Percentiles rank a stretch among this genome's conserved stretches.
phyloP scores from a whole-genome alignment of 2,113 vertebrate species.

The Pterocles burchelli region DNA sequence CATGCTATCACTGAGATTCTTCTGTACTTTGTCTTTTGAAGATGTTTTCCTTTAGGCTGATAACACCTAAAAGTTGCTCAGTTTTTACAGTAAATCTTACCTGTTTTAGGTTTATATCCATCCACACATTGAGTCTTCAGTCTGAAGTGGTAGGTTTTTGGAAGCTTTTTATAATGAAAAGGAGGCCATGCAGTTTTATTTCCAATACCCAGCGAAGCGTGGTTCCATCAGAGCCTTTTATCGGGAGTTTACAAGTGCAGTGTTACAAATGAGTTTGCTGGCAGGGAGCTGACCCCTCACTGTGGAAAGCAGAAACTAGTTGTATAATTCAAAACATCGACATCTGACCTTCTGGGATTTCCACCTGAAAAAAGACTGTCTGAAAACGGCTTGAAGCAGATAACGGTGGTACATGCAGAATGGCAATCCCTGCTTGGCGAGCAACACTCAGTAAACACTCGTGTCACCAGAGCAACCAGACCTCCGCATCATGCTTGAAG shows the following conservation, averaged over 20 bases:
- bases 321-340: slow-evolving; percentile 10
- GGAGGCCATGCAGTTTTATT: background rate
- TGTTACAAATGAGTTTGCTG: slow-evolving; percentile 51
- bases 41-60: background rate
- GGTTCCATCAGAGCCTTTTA: slow-evolving; percentile 36
- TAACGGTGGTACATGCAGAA: background rate
- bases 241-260: slow-evolving; percentile 34
- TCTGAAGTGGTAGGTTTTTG: background rate
- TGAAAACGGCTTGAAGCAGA: background rate
- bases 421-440: rapidly evolving
- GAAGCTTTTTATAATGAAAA: slow-evolving; percentile 9
- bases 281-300: slow-evolving; percentile 37
- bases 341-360: background rate
- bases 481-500: rapidly evolving
- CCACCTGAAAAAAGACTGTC: background rate
- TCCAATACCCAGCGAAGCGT: background rate
- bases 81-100: background rate
- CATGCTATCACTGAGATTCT: background rate
- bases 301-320: background rate
- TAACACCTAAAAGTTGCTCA: background rate
- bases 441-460: background rate
- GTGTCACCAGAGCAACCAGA: background rate
- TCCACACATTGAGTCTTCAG: background rate
- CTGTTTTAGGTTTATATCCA: background rate
- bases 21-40: background rate